phyloP scores from a whole-genome alignment of 2,113 vertebrate genomes.

The Callionymus lyra region DNA sequence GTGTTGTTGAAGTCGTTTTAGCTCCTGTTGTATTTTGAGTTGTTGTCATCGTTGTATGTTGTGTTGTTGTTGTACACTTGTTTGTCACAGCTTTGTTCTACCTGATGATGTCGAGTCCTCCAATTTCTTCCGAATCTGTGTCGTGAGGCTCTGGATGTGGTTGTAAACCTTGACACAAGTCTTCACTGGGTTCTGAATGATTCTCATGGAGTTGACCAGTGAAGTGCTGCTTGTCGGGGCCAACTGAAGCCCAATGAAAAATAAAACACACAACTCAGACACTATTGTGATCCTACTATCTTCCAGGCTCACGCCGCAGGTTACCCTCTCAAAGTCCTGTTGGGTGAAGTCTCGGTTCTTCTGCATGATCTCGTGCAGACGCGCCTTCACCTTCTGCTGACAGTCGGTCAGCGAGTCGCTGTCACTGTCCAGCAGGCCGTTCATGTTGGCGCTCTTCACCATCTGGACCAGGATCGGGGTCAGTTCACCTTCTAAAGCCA shows the following conservation, averaged over 20 bases:
- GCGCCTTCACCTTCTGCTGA: constrained; percentile 88
- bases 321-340: constrained; percentile 84
- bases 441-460: constrained; percentile 99
- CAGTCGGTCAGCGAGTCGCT: constrained; percentile 92
- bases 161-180: constrained; percentile 85
- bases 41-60: too few relatives aligned
- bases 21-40: too few relatives aligned
- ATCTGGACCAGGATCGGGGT: constrained; percentile 97
- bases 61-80: too few relatives aligned
- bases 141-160: constrained; percentile 87
- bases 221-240: constrained; percentile 86
- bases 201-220: constrained; percentile 83
- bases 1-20: too few relatives aligned
- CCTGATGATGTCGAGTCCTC: constrained; percentile 90
- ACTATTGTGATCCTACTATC: too few relatives aligned
- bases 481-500: constrained; percentile 91
- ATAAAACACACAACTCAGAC: constrained; percentile 7
- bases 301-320: neutral
- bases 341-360: constrained; percentile 75
- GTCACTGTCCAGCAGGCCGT: constrained; percentile 91
- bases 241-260: constrained; percentile 60
- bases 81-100: constrained; percentile 22
- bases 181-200: constrained; percentile 85
- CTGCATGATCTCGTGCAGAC: constrained; percentile 91
- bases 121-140: constrained; percentile 81